phyloP scores from a whole-genome alignment of 1,140 invertebrate genomes.

The Lepidostoma basale region DNA sequence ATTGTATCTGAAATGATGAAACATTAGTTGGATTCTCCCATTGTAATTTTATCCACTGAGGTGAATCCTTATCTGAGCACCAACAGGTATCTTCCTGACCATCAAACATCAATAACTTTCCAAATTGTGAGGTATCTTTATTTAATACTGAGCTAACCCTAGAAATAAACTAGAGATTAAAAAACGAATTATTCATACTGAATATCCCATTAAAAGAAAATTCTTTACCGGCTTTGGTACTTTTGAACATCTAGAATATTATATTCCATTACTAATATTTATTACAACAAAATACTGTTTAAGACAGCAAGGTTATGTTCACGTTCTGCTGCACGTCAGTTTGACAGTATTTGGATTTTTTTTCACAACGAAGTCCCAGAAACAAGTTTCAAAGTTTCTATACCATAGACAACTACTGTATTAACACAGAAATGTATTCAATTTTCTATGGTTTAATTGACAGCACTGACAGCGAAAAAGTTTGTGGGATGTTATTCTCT shows the following conservation, averaged over 20 bases:
- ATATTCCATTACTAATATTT: not conserved
- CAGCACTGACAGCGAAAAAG: too few species aligned
- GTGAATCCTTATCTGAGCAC: slow-evolving; percentile 72
- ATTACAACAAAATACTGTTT: not conserved
- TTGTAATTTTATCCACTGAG: slow-evolving; percentile 65
- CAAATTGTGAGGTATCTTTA: slow-evolving; percentile 66
- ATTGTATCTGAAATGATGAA: slow-evolving; percentile 61
- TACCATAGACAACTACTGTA: not conserved
- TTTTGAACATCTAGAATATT: slow-evolving; percentile 43
- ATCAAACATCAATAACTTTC: slow-evolving; percentile 68
- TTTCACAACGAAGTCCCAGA: not conserved
- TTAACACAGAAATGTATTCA: not conserved
- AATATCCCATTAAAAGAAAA: not conserved
- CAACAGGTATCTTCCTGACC: slow-evolving; percentile 69
- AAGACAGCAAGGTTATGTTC: not conserved
- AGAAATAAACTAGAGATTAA: slow-evolving; percentile 39
- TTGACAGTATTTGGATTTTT: not conserved
- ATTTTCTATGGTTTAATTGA: too few species aligned
- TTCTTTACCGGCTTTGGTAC: slow-evolving; percentile 46
- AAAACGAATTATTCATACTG: not conserved
- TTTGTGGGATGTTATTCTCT: too few species aligned
- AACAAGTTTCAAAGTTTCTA: too few species aligned
- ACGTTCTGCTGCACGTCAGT: not conserved
- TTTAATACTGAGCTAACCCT: slow-evolving; percentile 72
- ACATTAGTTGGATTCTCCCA: slow-evolving; percentile 53